These are phyloP conservation scores for Rana temporaria DNA, from an alignment of 2,113 vertebrate species.

Conservation along the genomic window DNA sequence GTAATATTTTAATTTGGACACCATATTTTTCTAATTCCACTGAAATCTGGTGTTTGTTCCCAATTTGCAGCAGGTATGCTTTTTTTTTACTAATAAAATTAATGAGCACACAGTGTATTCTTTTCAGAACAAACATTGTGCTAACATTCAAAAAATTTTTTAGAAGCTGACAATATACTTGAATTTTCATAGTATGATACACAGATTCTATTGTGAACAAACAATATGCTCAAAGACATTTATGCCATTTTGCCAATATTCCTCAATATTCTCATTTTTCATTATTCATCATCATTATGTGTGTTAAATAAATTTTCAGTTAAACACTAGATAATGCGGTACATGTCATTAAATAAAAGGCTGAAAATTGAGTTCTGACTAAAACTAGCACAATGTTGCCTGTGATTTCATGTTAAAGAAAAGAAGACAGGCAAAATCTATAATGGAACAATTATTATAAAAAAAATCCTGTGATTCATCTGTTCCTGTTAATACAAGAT, in stretches of 20 bases:
- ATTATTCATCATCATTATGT: neutral
- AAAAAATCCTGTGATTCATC: neutral
- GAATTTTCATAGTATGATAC: neutral
- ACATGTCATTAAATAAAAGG: conserved; percentile 10
- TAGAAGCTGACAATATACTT: neutral
- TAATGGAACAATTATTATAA: neutral
- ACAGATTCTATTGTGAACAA: neutral
- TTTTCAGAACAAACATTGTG: neutral
- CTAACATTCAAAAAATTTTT: neutral
- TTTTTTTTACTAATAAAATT: too few species aligned
- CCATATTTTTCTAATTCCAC: too few species aligned
- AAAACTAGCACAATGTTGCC: neutral
- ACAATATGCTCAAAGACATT: neutral
- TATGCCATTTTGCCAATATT: neutral
- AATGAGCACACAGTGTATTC: neutral
- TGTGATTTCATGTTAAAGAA: conserved; percentile 21
- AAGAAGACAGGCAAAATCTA: neutral
- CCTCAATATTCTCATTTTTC: neutral
- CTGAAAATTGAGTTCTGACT: neutral
- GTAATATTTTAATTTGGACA: too few species aligned
- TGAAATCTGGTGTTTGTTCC: too few species aligned
- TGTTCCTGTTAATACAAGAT: neutral
- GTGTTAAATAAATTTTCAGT: conserved; percentile 23
- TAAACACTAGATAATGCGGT: conserved; percentile 11
- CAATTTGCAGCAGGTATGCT: too few species aligned